Base-by-base conservation (phyloP, 2,797 vertebrate genomes). In the Mycteria americana region DNA sequence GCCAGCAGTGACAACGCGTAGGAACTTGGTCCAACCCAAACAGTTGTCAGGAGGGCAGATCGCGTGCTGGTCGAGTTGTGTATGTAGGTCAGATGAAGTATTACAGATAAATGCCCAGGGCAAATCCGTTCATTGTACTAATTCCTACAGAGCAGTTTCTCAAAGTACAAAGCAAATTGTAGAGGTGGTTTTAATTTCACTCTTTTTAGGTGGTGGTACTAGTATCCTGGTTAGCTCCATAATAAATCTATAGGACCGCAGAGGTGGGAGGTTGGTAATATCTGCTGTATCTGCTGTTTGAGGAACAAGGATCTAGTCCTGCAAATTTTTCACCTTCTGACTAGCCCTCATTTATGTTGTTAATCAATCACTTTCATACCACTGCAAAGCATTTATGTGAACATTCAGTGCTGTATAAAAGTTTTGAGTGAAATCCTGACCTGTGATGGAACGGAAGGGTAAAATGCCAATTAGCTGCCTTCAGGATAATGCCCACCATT, bases 11-110 rank as follows among this genome's bases (percentile, higher is more conserved):
- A 43, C 31, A 27, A 13, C 3, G 28, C 27, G 30, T 5, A 35
- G 53, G 74, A 81, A 7, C 25, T 60, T 1, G 0, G 35, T 63
- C 76, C 54, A 85, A 54, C 11, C 22, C 62, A 16, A 19, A 8
- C 37, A n/a, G 13, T 43, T 83, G n/a, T 37, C 31, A 84, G 54
- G 74, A 86, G 68, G 37, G 23, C 77, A 87, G 77, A 54, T 28
- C 0, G 0, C 6, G 6, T 13, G 28, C 54, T 62, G 65, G 23
- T 37, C 0, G 1, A 81, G 35, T 22, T 76, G n/a, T 35, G 27
- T 24, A 56, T 77, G 63, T 91, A 56, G 67, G 90, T 93, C 94
- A 95, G 65, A 88, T 24, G 17, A 95, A 92, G 87, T 74, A 77
- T 57, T 72, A 53, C 67, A 79, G 48, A 91, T 45, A 89, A 64